Base-by-base conservation (phyloP, 2,888 invertebrate genomes). In the Agonopterix arenella region DNA sequence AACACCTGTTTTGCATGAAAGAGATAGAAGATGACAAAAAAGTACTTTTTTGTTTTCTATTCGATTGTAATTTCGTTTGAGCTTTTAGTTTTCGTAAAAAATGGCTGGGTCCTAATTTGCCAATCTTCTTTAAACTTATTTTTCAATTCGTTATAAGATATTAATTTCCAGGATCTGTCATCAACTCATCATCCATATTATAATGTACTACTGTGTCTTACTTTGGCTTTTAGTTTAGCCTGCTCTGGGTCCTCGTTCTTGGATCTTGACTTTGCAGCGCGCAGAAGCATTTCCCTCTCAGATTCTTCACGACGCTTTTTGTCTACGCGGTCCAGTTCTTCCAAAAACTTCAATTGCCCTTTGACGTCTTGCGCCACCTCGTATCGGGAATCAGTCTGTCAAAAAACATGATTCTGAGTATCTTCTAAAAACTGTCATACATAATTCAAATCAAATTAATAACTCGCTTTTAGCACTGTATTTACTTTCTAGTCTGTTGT, bases 181-280 rank as follows among this genome's bases (percentile, higher is more conserved):
- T n/a, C n/a, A n/a, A 13, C 13, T 13, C 13, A 13, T 42, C 9
- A 42, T 11, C 8, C 7, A 42, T 11, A 2, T 13, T 40, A 40
- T 40, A 40, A n/a, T n/a, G n/a, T n/a, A n/a, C n/a, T n/a, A n/a
- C n/a, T n/a, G n/a, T 40, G 4, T 5, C 28, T 48, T 45, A 97
- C 97, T 85, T 98, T 98, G 55, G 98, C 98, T 85, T 98, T 98
- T 57, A 99, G 90, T 78, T 98, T 98, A 1, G 97, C 96, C 79
- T 99, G 98, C 74, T 99, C 98, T 0, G 98, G 98, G 88, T 99
- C 98, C 85, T 98, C 98, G 51, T 96, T 94, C 90, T 98, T 98
- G 49, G 98, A 97, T 57, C 98, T 92, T 63, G 97, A 98, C 82
- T 98, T 98, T 48, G 98, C 98, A 16, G 98, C 97, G 58, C 97